These are phyloP conservation scores for Drymodes brunneopygia DNA, from an alignment of 2,113 vertebrate species.

Conservation along the genomic window DNA sequence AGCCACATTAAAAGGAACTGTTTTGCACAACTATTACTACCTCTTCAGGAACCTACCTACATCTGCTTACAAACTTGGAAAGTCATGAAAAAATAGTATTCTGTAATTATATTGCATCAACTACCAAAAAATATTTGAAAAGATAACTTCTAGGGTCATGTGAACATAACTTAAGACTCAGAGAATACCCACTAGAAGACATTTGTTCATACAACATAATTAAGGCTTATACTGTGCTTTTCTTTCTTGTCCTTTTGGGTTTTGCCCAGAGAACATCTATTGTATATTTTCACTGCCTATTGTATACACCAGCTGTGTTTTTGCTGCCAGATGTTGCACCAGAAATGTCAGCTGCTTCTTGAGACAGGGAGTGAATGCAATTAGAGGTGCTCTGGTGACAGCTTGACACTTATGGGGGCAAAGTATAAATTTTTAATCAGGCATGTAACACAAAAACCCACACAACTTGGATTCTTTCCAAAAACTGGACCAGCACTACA, in stretches of 20 bases:
- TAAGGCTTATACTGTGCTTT: neutral
- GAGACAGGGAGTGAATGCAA: neutral
- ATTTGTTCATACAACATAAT: neutral
- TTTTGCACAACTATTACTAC: neutral
- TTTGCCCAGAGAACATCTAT: too few species aligned
- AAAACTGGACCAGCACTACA: too few species aligned
- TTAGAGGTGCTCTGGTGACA: neutral
- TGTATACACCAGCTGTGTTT: neutral
- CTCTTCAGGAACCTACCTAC: neutral
- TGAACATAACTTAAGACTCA: neutral
- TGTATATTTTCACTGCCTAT: neutral
- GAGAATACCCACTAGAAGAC: neutral
- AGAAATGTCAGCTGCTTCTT: slow-evolving; percentile 23
- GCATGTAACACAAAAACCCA: too few species aligned
- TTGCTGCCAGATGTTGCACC: neutral
- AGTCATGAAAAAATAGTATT: neutral
- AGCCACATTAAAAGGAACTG: neutral
- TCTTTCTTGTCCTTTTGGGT: too few species aligned
- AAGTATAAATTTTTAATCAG: neutral
- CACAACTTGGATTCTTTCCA: too few species aligned
- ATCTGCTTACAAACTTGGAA: neutral
- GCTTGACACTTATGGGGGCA: neutral
- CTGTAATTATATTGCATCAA: neutral
- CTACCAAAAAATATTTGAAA: neutral
- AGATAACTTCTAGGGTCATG: neutral